Evolutionary conservation across 2,888 invertebrate genomes (phyloP), one percentile per base, ranked within the genome.

Genomic region (Neocrepidodera transversa): DNA sequence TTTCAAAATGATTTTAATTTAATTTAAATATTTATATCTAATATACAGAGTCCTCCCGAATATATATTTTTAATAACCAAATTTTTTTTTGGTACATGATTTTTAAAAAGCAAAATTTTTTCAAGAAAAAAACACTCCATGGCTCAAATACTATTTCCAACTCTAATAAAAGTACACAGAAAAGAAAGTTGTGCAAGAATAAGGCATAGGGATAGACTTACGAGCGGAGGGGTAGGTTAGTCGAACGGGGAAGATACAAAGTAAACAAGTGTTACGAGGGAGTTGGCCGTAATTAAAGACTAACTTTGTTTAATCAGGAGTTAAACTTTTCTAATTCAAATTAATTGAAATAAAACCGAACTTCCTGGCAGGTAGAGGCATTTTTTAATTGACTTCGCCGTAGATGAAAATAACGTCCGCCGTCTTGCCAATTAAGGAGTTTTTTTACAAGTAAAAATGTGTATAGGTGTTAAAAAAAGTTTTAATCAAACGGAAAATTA

Each of bases 251-350:
- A 10, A 32, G 43, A 55, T 65, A 68, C 65, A 65, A 68, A 64
- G 68, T 68, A 68, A 70, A 70, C 67, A 68, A 68, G 62, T 62
- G 66, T 63, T 65, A 59, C 65, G 62, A 59, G 63, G 55, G 50
- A 49, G 66, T 63, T 67, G 32, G 32, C 67, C 66, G 62, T 70
- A 68, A 70, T 70, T 67, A 68, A 67, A 69, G 64, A 68, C 64
- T 64, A 66, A 67, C 67, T 68, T 69, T 69, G 68, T 70, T 68
- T 68, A 70, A 68, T 68, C 70, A 70, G 64, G 64, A 66, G 65
- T 64, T 68, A 64, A 70, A 70, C 67, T 70, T 70, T 70, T 65
- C 65, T 67, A 65, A 68, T 68, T 68, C 68, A 67, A 65, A 70
- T 70, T 70, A 68, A 70, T 70, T 70, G 70, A 62, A 67, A 68